These are phyloP conservation scores for Cheilosia grossa DNA, from an alignment of 2,888 invertebrate genomes.

Conservation along the genomic window DNA sequence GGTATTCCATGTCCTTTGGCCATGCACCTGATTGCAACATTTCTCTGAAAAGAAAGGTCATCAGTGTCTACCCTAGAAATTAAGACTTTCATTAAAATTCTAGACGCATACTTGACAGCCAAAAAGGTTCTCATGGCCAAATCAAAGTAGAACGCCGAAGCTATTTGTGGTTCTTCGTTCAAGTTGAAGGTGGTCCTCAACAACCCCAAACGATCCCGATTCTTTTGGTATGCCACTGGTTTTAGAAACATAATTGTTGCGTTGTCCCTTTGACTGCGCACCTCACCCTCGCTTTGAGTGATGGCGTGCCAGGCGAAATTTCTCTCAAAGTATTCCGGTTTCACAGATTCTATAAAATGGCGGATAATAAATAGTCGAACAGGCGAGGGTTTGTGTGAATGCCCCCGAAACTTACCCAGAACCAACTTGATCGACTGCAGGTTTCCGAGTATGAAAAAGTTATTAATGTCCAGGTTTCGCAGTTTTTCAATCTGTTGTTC, in stretches of 20 bases:
- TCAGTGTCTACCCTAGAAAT: background rate
- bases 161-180: constrained; percentile 89
- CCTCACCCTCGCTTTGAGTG: constrained; percentile 89
- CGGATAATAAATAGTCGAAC: background rate
- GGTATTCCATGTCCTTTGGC: constrained; percentile 89
- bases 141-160: constrained; percentile 95
- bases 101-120: constrained; percentile 87
- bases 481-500: constrained; percentile 89
- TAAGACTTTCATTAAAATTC: background rate
- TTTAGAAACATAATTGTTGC: constrained; percentile 90
- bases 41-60: constrained; percentile 84
- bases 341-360: constrained; percentile 85
- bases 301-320: constrained; percentile 95
- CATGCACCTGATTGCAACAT: constrained; percentile 89
- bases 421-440: constrained; percentile 88
- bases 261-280: constrained; percentile 90
- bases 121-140: constrained; percentile 89
- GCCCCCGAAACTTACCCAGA: constrained; percentile 84
- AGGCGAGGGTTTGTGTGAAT: background rate
- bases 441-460: constrained; percentile 93
- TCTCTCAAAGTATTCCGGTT: constrained; percentile 90
- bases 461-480: constrained; percentile 92
- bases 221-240: constrained; percentile 88
- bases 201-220: constrained; percentile 88
- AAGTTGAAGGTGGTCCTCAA: constrained; percentile 89